Conservation (phyloP, 2,113 vertebrate species). For the Heterocephalus glaber region DNA sequence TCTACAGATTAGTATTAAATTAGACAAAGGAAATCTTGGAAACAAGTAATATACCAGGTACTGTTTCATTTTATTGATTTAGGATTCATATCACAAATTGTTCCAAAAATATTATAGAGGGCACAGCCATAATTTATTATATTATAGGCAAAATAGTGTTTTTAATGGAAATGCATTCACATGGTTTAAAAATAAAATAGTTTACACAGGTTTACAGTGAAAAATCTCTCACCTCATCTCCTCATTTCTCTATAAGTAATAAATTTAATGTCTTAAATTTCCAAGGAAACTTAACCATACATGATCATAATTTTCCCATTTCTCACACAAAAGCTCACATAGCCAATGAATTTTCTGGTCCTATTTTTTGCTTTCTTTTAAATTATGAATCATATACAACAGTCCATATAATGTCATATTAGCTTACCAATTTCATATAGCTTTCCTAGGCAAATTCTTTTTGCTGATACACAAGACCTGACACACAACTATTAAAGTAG, state of each 20-base stretch:
- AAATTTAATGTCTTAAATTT: not conserved
- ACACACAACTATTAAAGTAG: not conserved
- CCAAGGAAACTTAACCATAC: not conserved
- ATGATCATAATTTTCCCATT: not conserved
- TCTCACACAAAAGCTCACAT: not conserved
- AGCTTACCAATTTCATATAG: not conserved
- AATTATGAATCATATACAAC: not conserved
- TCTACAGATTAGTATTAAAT: not conserved
- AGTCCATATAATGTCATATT: not conserved
- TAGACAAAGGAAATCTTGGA: not conserved
- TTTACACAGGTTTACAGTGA: not conserved
- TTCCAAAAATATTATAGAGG: not conserved
- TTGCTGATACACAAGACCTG: not conserved
- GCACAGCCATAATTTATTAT: not conserved
- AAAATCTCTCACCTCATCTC: not conserved
- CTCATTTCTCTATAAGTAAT: not conserved
- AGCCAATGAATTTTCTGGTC: not conserved
- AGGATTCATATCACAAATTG: not conserved
- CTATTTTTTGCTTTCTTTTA: not conserved
- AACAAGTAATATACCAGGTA: not conserved
- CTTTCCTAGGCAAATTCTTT: not conserved
- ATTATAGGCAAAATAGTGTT: not conserved
- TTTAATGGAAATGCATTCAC: not conserved
- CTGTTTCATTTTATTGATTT: not conserved
- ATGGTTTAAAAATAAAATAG: not conserved